Conservation (phyloP, 2,113 vertebrate species). For the Crotalus helleri region DNA sequence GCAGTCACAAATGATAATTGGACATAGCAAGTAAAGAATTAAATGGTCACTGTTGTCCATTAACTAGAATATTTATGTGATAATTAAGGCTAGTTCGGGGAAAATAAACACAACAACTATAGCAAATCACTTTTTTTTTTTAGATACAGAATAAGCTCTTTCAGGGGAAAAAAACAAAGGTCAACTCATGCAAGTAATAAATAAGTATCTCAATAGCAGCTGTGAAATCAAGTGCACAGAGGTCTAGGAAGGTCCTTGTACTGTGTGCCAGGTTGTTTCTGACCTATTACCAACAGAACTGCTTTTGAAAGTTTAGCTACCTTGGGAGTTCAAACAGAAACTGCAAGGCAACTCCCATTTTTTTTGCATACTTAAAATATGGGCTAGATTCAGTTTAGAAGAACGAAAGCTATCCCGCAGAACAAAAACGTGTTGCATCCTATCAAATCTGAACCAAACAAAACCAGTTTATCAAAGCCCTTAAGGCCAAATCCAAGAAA, state of each 20-base stretch:
- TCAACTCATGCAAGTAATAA: constrained; percentile 23
- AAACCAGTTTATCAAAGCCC: not conserved
- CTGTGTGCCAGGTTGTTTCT: not conserved
- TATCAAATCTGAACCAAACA: not conserved
- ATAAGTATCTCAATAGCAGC: not conserved
- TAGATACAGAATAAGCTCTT: constrained; percentile 2
- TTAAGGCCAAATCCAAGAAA: not conserved
- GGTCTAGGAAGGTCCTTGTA: not conserved
- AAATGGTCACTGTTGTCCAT: constrained; percentile 37
- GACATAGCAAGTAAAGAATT: constrained; percentile 9
- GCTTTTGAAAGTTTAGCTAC: not conserved
- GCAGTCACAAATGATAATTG: constrained; percentile 36
- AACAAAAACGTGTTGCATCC: not conserved
- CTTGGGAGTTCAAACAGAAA: not conserved
- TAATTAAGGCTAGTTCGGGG: constrained; percentile 50
- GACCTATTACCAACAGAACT: not conserved
- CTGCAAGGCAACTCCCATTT: not conserved
- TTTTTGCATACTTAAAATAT: not conserved
- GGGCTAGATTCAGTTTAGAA: not conserved
- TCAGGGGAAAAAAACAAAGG: constrained; percentile 21
- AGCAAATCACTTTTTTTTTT: constrained; percentile 21
- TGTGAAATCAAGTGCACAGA: not conserved
- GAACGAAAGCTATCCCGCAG: not conserved
- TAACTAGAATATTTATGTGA: constrained; percentile 25
- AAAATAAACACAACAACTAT: constrained; percentile 39